A percentile compares a stretch with the other conserved stretches of the same genome.
Evolutionary conservation across 2,113 vertebrate species (phyloP).

Genomic region (Serinus canaria): DNA sequence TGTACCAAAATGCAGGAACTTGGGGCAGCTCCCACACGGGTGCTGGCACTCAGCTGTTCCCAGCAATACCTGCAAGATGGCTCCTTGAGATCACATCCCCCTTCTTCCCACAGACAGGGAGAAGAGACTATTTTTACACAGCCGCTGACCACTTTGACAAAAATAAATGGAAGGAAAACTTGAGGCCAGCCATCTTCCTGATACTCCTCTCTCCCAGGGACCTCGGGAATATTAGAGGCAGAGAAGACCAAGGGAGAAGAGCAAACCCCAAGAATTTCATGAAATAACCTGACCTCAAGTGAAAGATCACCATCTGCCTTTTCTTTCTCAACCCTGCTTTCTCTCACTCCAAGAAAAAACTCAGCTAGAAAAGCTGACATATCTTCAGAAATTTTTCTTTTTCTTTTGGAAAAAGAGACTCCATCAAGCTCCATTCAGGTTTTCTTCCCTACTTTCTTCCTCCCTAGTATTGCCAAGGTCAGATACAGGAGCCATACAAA

Average conservation of each 20-base stretch:
- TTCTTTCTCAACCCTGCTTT: neutral
- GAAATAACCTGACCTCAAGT: neutral
- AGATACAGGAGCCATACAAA: neutral
- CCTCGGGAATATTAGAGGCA: fast-evolving
- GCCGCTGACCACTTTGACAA: neutral
- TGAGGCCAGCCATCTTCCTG: neutral
- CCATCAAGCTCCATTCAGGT: neutral
- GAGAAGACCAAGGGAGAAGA: neutral
- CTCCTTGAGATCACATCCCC: neutral
- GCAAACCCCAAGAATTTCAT: neutral
- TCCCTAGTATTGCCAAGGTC: neutral
- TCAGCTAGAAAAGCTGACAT: neutral
- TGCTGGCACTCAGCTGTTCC: fast-evolving
- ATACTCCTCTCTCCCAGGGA: neutral
- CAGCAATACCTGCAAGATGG: neutral
- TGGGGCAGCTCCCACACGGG: fast-evolving
- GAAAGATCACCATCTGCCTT: neutral
- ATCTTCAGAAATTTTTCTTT: neutral
- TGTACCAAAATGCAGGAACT: neutral
- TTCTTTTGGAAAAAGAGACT: neutral
- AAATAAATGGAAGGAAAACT: neutral
- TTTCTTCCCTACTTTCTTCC: neutral
- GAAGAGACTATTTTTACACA: slow-evolving; percentile 9
- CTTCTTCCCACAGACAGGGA: neutral
- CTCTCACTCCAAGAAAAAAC: neutral